These are phyloP conservation scores for Apotomis capreana DNA, from an alignment of 2,888 invertebrate species.

Conservation along the genomic window DNA sequence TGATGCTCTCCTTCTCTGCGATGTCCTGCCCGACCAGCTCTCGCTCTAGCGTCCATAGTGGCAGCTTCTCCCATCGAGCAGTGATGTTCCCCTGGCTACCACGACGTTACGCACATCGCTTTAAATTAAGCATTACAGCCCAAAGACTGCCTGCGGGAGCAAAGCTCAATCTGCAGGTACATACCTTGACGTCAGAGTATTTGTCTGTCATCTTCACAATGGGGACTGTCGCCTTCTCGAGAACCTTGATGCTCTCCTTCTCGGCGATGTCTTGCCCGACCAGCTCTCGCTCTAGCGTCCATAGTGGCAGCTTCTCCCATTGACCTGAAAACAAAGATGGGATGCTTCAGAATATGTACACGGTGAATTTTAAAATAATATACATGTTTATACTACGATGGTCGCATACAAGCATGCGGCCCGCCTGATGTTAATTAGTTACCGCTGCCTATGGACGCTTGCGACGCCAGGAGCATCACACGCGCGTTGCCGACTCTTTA, in stretches of 20 bases:
- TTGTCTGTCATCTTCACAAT: conserved; percentile 98
- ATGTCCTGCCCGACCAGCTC: conserved; percentile 95
- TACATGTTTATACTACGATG: no score
- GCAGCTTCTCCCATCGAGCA: conserved; percentile 93
- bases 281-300: conserved; percentile 95
- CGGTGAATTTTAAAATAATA: no score
- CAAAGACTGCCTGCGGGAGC: no score
- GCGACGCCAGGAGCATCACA: no score
- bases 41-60: conserved; percentile 94
- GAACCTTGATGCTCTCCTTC: conserved; percentile 94
- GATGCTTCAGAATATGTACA: no score
- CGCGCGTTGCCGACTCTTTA: no score
- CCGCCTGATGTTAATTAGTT: no score
- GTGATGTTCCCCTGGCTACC: no score
- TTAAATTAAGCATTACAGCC: no score
- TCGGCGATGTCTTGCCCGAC: conserved; percentile 95
- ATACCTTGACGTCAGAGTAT: conserved; percentile 90
- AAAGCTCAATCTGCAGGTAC: not conserved
- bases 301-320: conserved; percentile 95
- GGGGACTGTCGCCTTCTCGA: conserved; percentile 99
- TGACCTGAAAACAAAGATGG: conserved; percentile 81
- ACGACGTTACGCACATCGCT: no score
- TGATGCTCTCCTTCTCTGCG: conserved; percentile 94
- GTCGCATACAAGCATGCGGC: no score
- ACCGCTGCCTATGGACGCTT: no score